These are phyloP conservation scores for Mimumesa dahlbomi DNA, from an alignment of 2,888 invertebrate species.

Conservation along the genomic window DNA sequence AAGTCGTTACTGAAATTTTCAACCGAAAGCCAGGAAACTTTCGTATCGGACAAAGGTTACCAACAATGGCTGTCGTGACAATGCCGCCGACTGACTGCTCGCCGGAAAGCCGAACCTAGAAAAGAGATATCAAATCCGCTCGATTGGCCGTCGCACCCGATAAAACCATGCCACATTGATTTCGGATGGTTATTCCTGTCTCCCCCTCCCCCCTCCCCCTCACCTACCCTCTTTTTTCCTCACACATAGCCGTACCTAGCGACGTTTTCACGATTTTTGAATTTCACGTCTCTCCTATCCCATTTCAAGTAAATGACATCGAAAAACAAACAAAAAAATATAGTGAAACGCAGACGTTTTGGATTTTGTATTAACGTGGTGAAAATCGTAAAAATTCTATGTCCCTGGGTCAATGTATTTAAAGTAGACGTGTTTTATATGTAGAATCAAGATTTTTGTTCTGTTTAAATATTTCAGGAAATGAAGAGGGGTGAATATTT, in stretches of 20 bases:
- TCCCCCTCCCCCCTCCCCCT: background rate
- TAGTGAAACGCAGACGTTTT: no score
- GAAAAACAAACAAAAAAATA: no score
- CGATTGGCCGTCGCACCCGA: slow-evolving; percentile 59
- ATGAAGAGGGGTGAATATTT: background rate
- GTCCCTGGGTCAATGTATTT: no score
- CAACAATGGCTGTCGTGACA: slow-evolving; percentile 54
- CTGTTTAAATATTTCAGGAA: background rate
- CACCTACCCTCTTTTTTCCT: background rate
- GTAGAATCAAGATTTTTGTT: no score
- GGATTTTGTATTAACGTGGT: no score
- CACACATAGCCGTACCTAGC: background rate
- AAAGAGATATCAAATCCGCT: slow-evolving; percentile 62
- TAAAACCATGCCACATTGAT: slow-evolving; percentile 60
- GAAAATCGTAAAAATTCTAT: no score
- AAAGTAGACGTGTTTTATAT: no score
- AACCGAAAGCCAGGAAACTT: slow-evolving; percentile 36
- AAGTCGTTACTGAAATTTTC: slow-evolving; percentile 50
- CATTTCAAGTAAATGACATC: slow-evolving; percentile 8
- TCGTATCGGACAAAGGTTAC: slow-evolving; percentile 48
- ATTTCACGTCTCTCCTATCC: slow-evolving; percentile 30
- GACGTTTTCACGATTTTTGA: slow-evolving; percentile 39
- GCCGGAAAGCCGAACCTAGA: slow-evolving; percentile 41
- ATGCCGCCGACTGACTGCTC: slow-evolving; percentile 34
- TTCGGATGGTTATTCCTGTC: slow-evolving; percentile 38